A percentile compares a stretch with the other conserved stretches of the same genome.
Evolutionary conservation across 1,140 invertebrate species (phyloP).

Genomic region (Lasaia peninsularis): DNA sequence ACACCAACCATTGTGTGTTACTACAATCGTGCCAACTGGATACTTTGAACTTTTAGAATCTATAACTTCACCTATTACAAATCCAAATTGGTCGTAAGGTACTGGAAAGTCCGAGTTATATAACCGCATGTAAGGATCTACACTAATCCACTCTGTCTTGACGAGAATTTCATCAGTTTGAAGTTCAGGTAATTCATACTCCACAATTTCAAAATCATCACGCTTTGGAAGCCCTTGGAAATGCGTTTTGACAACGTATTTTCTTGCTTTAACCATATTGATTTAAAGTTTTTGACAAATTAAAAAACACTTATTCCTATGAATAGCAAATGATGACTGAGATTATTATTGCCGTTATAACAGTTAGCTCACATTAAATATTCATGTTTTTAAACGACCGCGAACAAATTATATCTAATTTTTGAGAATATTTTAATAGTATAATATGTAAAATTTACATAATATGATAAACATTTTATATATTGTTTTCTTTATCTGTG

Average conservation of each 20-base stretch:
- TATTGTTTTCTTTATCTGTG: no score
- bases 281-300: not conserved
- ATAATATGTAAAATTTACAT: no score
- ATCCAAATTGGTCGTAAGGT: constrained; percentile 48
- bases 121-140: constrained; percentile 63
- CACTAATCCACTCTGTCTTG: no score
- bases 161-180: constrained; percentile 50
- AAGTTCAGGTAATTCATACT: constrained; percentile 42
- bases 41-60: constrained; percentile 52
- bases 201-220: constrained; percentile 46
- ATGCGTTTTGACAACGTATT: constrained; percentile 40
- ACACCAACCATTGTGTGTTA: constrained; percentile 78
- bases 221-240: constrained; percentile 49
- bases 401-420: no score
- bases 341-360: no score
- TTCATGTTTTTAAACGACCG: no score
- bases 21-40: constrained; percentile 74
- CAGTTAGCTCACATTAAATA: no score
- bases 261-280: constrained; percentile 33
- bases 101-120: constrained; percentile 20
- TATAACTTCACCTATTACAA: constrained; percentile 46
- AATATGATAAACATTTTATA: no score
- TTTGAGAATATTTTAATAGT: no score
- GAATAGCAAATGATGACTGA: no score
- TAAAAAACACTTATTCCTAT: not conserved